Conservation (phyloP, 2,113 vertebrate species). For the Eurypyga helias region DNA sequence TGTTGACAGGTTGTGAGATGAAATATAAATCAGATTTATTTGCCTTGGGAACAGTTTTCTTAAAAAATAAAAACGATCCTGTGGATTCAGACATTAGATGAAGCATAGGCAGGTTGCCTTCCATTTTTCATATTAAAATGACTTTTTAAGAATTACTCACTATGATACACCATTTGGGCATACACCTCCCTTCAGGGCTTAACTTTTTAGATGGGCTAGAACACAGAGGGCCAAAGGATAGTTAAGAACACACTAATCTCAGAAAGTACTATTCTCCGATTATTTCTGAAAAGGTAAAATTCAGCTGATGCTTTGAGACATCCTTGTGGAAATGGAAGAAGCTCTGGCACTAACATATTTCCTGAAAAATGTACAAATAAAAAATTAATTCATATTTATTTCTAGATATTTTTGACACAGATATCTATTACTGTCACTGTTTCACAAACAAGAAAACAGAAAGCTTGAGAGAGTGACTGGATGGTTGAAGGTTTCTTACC, state of each 20-base stretch:
- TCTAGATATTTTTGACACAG: neutral
- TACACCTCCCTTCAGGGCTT: neutral
- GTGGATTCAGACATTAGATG: neutral
- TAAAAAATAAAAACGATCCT: neutral
- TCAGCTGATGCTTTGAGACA: neutral
- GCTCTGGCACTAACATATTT: neutral
- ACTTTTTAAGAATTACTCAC: neutral
- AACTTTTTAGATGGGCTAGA: neutral
- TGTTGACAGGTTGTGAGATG: neutral
- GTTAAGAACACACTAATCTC: neutral
- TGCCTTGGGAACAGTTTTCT: neutral
- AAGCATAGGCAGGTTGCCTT: neutral
- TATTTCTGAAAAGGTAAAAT: neutral
- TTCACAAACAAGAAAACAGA: neutral
- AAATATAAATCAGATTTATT: neutral
- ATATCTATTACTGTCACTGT: neutral
- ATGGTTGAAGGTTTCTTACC: neutral
- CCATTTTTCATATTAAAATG: neutral
- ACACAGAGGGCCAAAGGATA: neutral
- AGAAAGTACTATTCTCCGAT: neutral
- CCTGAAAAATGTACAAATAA: neutral
- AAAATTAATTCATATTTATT: neutral
- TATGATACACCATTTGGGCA: neutral
- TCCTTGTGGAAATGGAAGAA: neutral
- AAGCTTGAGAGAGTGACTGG: neutral